Percentiles rank a stretch among this genome's conserved stretches.
These are phyloP conservation scores for Mirza zaza DNA, from an alignment of 2,113 vertebrate genomes.

Conservation along the genomic window DNA sequence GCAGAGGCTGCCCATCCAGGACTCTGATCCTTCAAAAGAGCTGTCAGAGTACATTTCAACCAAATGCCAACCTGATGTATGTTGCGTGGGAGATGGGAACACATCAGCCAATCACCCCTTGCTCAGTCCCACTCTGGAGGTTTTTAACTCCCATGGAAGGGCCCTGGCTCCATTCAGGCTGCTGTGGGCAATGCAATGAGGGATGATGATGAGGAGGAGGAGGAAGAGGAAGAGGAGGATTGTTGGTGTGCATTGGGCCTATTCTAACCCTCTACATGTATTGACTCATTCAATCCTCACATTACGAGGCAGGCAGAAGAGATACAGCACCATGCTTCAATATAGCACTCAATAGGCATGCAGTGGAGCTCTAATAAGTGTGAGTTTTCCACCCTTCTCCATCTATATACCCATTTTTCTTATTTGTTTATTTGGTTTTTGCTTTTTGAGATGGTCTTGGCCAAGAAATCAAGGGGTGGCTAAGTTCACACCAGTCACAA, in stretches of 20 bases:
- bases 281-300: background rate
- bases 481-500: background rate
- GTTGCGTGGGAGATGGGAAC: no score
- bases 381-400: background rate
- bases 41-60: background rate
- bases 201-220: rapidly evolving
- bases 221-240: no score
- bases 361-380: background rate
- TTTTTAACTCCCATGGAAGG: no score
- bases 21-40: background rate
- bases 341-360: background rate
- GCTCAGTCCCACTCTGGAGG: background rate
- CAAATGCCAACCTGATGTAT: background rate
- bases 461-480: background rate
- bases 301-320: rapidly evolving
- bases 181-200: background rate
- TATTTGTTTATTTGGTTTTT: background rate
- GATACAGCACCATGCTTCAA: rapidly evolving
- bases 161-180: background rate
- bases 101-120: background rate
- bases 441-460: background rate
- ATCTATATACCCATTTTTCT: background rate
- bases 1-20: background rate
- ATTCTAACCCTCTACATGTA: rapidly evolving
- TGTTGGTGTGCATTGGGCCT: rapidly evolving